Evolutionary conservation across 2,113 vertebrate species (phyloP).

Genomic region (Petaurus breviceps): DNA sequence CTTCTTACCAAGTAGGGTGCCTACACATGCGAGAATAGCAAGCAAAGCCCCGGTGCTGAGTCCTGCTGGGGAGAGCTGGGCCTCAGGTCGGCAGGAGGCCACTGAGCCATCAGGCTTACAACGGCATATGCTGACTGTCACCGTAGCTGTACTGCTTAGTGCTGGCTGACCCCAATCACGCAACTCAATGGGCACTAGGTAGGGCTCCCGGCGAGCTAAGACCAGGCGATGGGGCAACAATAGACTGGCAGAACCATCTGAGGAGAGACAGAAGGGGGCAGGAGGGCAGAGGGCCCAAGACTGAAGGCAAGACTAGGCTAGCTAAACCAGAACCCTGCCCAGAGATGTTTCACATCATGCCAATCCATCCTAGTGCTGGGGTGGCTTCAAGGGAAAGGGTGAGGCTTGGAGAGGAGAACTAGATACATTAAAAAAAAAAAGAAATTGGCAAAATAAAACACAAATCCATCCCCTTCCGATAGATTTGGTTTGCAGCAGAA

Average conservation of each 20-base stretch:
- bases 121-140: conserved; percentile 92
- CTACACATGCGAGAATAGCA: conserved; percentile 91
- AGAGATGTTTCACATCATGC: not conserved
- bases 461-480: not conserved
- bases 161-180: conserved; percentile 88
- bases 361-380: not conserved
- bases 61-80: conserved; percentile 86
- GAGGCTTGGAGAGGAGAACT: not conserved
- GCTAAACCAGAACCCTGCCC: not conserved
- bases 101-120: conserved; percentile 88
- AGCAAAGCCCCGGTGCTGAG: conserved; percentile 93
- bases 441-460: not conserved
- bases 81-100: conserved; percentile 73
- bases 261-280: not conserved
- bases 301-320: not conserved
- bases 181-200: conserved; percentile 89
- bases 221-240: conserved; percentile 76
- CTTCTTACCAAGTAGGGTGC: conserved; percentile 90
- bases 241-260: conserved; percentile 81
- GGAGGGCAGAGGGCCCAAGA: too few species aligned
- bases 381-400: not conserved
- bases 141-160: conserved; percentile 89
- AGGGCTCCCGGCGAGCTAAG: conserved; percentile 68
- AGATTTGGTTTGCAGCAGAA: not conserved
- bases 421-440: not conserved